These are phyloP conservation scores for Haliclona indistincta DNA, from an alignment of 37 sponge, comb jelly and placozoan genomes.

Conservation along the genomic window DNA sequence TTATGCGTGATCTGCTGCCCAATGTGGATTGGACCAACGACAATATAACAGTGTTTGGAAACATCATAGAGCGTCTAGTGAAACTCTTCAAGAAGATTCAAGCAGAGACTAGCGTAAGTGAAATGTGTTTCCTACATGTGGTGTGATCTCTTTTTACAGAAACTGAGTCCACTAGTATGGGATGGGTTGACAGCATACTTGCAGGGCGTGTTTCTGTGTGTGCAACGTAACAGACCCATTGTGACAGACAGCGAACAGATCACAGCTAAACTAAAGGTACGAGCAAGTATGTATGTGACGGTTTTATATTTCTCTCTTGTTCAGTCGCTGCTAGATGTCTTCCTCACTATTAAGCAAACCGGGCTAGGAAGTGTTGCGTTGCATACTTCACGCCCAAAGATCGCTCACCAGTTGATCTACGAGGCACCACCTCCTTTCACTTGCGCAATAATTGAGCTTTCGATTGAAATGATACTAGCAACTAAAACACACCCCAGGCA, in stretches of 20 bases:
- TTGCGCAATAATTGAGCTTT: conserved; percentile 13
- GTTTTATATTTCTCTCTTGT: background rate
- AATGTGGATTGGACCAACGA: conserved; percentile 35
- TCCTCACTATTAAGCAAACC: background rate
- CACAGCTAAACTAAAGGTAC: conserved; percentile 41
- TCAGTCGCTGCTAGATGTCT: background rate
- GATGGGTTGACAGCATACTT: background rate
- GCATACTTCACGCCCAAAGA: background rate
- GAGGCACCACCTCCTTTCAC: conserved; percentile 28
- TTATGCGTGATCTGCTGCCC: conserved; percentile 30
- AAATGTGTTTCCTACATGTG: background rate
- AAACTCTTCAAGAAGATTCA: conserved; percentile 47
- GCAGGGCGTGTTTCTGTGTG: background rate
- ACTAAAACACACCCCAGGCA: background rate
- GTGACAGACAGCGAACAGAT: conserved; percentile 48
- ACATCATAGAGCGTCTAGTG: conserved; percentile 16
- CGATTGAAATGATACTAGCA: conserved; percentile 28
- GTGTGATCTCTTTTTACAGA: background rate
- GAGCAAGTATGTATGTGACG: background rate
- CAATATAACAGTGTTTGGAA: conserved; percentile 25
- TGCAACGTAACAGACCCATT: background rate
- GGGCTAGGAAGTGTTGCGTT: background rate
- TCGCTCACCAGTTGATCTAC: background rate
- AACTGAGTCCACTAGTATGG: background rate
- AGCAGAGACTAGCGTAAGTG: conserved; percentile 1